Evolutionary conservation across 2,113 vertebrate genomes (phyloP).

Genomic region (Scomber japonicus): DNA sequence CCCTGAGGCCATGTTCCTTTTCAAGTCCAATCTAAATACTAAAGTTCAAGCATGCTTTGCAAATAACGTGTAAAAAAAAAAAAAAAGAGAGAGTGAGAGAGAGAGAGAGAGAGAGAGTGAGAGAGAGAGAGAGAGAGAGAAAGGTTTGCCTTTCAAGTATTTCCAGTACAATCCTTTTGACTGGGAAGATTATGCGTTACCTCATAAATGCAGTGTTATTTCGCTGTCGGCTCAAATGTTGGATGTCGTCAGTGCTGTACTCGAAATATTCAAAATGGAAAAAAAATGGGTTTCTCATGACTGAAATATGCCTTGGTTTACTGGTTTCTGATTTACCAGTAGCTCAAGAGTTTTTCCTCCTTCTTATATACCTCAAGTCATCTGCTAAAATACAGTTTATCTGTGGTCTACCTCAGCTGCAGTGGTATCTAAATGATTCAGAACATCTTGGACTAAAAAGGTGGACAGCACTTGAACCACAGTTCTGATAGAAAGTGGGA

Average conservation of each 20-base stretch:
- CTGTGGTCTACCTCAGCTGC: background rate
- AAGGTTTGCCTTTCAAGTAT: background rate
- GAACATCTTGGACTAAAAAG: background rate
- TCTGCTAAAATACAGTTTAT: background rate
- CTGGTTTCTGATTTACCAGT: background rate
- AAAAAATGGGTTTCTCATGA: background rate
- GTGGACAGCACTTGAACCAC: background rate
- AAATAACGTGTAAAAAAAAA: conserved; percentile 19
- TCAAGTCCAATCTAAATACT: conserved; percentile 54
- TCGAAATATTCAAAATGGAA: background rate
- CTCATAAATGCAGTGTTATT: background rate
- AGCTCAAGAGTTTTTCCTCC: background rate
- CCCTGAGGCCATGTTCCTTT: background rate
- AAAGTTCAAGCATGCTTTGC: conserved; percentile 2
- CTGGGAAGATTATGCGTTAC: no score
- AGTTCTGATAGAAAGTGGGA: background rate
- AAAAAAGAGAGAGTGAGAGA: no score
- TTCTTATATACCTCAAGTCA: background rate
- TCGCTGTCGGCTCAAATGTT: background rate
- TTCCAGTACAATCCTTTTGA: no score
- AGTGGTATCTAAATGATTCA: background rate
- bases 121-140: no score
- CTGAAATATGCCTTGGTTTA: no score
- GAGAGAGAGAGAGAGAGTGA: no score
- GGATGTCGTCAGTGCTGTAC: background rate